Evolutionary conservation across 2,113 vertebrate genomes (phyloP).

Genomic region (Tapirus terrestris): DNA sequence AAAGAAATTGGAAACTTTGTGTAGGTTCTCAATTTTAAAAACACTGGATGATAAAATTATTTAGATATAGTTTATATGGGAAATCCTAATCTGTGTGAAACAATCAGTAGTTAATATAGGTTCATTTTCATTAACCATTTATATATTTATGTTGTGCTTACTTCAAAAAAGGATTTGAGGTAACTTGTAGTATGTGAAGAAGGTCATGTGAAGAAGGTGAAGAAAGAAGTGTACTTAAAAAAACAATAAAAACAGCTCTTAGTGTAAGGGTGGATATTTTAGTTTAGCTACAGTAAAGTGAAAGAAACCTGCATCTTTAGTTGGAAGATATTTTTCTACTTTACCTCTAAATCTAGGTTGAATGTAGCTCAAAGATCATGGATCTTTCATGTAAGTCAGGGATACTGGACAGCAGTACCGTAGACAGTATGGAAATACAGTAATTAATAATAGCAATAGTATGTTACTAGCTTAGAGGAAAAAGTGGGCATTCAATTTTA

Average conservation of each 20-base stretch:
- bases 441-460: not conserved
- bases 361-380: not conserved
- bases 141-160: constrained; percentile 42
- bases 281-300: not conserved
- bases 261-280: not conserved
- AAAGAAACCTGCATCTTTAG: not conserved
- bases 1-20: constrained; percentile 75
- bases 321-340: not conserved
- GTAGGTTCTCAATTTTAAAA: constrained; percentile 65
- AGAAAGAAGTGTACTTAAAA: not conserved
- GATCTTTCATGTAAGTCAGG: not conserved
- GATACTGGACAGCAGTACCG: not conserved
- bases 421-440: not conserved
- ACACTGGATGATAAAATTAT: not conserved
- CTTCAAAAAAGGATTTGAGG: constrained; percentile 43
- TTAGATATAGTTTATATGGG: constrained; percentile 29
- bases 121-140: constrained; percentile 41
- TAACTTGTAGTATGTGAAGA: not conserved
- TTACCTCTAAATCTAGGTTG: not conserved
- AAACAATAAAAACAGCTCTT: not conserved
- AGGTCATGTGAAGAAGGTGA: constrained; percentile 36
- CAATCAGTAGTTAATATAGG: not conserved
- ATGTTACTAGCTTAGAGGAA: not conserved
- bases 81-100: not conserved
- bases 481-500: not conserved